These are phyloP conservation scores for Pseudotriccus pelzelni DNA, from an alignment of 2,797 vertebrate species.

Conservation along the genomic window DNA sequence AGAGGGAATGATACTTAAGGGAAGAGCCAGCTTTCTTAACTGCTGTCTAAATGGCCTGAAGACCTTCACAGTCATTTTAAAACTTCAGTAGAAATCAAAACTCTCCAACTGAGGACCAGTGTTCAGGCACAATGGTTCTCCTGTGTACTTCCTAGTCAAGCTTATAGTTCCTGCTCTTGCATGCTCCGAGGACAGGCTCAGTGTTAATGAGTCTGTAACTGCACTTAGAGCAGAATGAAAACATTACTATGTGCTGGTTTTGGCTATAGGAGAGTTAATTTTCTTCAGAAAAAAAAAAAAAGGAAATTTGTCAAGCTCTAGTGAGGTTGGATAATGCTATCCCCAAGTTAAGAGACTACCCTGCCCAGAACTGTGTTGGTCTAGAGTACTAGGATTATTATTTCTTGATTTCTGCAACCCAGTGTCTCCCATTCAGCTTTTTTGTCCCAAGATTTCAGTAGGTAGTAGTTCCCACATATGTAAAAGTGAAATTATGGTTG, in stretches of 20 bases:
- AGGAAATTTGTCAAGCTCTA: background rate
- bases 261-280: background rate
- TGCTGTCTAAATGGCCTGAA: background rate
- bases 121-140: background rate
- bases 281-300: background rate
- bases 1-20: background rate
- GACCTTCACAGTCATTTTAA: background rate
- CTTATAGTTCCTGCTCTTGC: background rate
- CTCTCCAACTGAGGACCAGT: background rate
- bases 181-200: background rate
- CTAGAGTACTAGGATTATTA: background rate
- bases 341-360: background rate
- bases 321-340: background rate
- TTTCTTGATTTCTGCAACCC: background rate
- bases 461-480: fast-evolving
- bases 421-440: background rate
- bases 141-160: background rate
- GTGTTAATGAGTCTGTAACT: fast-evolving
- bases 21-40: background rate
- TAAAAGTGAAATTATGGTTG: background rate
- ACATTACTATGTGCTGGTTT: background rate
- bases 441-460: background rate
- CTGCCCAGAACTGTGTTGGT: background rate
- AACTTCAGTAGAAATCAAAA: background rate
- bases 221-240: background rate